phyloP scores from a whole-genome alignment of 1,140 invertebrate species.

The Drosophila rufa region DNA sequence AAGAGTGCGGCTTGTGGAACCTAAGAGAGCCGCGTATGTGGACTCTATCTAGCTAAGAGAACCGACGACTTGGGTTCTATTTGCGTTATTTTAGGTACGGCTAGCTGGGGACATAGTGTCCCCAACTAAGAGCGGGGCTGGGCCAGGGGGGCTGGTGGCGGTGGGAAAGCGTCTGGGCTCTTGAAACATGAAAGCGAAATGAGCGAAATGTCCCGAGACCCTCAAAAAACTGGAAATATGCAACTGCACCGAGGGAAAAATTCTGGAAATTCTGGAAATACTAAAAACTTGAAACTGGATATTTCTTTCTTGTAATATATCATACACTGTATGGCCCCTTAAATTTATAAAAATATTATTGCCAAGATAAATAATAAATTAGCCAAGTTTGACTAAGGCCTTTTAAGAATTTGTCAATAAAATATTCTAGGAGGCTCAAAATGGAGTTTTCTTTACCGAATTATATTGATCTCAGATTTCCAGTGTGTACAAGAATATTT shows the following conservation, averaged over 20 bases:
- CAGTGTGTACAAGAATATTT: too few relatives aligned
- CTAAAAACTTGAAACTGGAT: too few relatives aligned
- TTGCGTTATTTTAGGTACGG: constrained; percentile 34
- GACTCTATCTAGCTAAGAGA: constrained; percentile 66
- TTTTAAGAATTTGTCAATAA: too few relatives aligned
- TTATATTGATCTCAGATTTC: too few relatives aligned
- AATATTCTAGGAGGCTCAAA: neutral
- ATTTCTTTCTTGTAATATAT: too few relatives aligned
- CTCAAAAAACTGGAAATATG: constrained; percentile 34
- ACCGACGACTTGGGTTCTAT: constrained; percentile 2
- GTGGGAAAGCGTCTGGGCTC: constrained; percentile 17
- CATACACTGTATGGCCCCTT: too few relatives aligned
- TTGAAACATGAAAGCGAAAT: constrained; percentile 69
- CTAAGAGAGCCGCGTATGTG: constrained; percentile 57
- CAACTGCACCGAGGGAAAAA: constrained; percentile 1
- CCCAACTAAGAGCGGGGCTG: constrained; percentile 22
- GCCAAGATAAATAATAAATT: too few relatives aligned
- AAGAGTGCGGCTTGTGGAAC: constrained; percentile 41
- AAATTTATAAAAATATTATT: too few relatives aligned
- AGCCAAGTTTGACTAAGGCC: too few relatives aligned
- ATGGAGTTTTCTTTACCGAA: too few relatives aligned
- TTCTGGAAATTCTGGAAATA: neutral
- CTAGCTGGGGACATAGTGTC: constrained; percentile 40
- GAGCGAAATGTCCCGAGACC: constrained; percentile 49
- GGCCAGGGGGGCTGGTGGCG: neutral